A percentile compares a stretch with the other conserved stretches of the same genome.
Evolutionary conservation across 1,140 invertebrate species (phyloP).

Genomic region (Grapholita molesta): DNA sequence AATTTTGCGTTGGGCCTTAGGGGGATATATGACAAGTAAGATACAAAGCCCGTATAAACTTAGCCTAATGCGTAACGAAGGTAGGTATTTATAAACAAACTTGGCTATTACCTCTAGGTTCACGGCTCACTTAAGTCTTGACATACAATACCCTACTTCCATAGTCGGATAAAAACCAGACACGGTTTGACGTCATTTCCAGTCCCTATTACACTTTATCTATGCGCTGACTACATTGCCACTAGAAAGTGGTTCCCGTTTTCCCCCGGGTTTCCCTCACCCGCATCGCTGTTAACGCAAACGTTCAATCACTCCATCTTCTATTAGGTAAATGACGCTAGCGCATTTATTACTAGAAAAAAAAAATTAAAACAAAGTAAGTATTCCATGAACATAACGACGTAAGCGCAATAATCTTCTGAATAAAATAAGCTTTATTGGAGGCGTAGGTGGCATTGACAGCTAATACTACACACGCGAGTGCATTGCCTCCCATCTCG

Average conservation of each 20-base stretch:
- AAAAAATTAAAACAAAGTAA: neutral
- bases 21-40: too few species aligned
- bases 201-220: neutral
- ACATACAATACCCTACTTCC: too few species aligned
- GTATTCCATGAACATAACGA: neutral
- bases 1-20: too few species aligned
- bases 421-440: neutral
- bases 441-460: neutral
- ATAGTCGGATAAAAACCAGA: too few species aligned
- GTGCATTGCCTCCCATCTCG: neutral
- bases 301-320: neutral
- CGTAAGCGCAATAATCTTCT: neutral
- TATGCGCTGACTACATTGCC: neutral
- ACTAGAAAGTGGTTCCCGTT: neutral
- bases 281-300: neutral
- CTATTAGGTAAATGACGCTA: neutral
- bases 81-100: too few species aligned
- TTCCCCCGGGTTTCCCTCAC: constrained; percentile 1
- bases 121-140: too few species aligned
- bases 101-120: too few species aligned
- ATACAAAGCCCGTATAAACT: too few species aligned
- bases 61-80: too few species aligned
- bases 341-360: neutral
- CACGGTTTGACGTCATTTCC: neutral
- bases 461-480: neutral